A percentile compares a stretch with the other conserved stretches of the same genome.
Conservation (phyloP, 2,113 vertebrate genomes). For the Cavia porcellus region DNA sequence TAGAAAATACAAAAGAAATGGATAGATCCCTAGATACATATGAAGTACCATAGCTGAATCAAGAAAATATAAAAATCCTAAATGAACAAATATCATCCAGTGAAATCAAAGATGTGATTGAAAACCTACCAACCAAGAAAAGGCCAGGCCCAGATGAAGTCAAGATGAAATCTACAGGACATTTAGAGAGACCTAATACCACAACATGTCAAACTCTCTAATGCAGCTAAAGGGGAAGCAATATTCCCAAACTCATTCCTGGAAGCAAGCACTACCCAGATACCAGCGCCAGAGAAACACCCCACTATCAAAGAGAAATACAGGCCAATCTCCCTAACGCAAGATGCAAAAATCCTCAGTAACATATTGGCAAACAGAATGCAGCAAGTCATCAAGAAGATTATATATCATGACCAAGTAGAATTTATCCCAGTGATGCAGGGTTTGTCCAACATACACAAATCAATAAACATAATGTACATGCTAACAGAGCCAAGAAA, state of each 20-base stretch:
- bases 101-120: background rate
- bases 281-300: background rate
- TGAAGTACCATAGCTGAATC: background rate
- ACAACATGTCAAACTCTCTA: background rate
- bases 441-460: background rate
- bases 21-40: background rate
- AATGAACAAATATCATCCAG: background rate
- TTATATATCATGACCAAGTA: background rate
- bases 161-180: background rate
- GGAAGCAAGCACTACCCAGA: background rate
- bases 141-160: background rate
- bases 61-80: background rate
- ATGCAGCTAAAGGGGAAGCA: background rate
- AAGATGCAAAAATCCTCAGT: background rate
- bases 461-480: background rate
- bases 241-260: background rate
- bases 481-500: background rate
- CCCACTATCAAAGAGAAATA: background rate
- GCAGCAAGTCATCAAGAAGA: background rate
- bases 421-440: background rate
- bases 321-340: background rate
- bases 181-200: background rate
- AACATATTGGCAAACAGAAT: background rate
- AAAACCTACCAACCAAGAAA: background rate
- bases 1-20: background rate